phyloP scores from a whole-genome alignment of 2,113 vertebrate genomes.

The Hippocampus mohnikei region DNA sequence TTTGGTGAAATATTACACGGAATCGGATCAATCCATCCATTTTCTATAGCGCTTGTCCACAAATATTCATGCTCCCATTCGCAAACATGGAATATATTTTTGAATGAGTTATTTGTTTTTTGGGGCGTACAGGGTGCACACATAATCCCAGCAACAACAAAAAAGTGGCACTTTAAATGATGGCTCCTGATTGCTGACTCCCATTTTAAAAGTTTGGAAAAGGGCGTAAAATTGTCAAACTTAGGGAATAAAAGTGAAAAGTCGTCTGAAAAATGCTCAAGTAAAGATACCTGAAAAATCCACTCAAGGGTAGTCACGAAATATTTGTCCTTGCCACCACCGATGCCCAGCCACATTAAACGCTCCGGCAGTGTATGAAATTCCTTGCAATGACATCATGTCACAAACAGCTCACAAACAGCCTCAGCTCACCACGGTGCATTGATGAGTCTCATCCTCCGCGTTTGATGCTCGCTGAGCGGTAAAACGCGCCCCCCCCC shows the following conservation, averaged over 20 bases:
- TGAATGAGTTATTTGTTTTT: no score
- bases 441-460: slow-evolving; percentile 56
- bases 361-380: neutral
- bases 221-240: no score
- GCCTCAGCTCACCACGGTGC: slow-evolving; percentile 17
- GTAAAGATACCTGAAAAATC: neutral
- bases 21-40: neutral
- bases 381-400: neutral
- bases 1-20: neutral
- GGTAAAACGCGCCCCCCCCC: slow-evolving; percentile 43
- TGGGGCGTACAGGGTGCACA: no score
- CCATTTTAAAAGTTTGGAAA: neutral
- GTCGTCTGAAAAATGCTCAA: neutral
- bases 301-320: neutral
- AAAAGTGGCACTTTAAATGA: no score
- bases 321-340: neutral
- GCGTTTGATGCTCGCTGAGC: slow-evolving; percentile 36
- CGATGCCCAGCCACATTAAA: neutral
- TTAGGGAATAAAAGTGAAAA: neutral
- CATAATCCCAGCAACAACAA: no score
- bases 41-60: neutral
- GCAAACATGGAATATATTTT: no score
- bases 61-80: no score
- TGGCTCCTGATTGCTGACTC: neutral
- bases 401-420: slow-evolving; percentile 18